A percentile compares a stretch with the other conserved stretches of the same genome.
Conservation (phyloP, 2,113 vertebrate genomes). For the Scolopax mira region DNA sequence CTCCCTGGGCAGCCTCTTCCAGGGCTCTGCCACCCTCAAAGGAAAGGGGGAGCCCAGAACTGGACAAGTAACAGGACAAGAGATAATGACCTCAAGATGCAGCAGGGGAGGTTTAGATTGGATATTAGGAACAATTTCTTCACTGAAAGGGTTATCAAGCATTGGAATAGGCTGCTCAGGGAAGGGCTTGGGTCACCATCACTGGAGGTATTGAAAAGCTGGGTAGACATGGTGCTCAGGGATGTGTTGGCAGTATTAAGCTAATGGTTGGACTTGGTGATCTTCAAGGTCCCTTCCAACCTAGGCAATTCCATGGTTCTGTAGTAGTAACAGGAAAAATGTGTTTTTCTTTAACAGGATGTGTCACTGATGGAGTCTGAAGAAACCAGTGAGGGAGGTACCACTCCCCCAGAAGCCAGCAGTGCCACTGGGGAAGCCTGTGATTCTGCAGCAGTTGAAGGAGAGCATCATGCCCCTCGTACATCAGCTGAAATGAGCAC, state of each 20-base stretch:
- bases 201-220: not conserved
- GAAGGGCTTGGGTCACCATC: not conserved
- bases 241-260: not conserved
- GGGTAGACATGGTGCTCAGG: not conserved
- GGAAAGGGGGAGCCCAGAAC: too few relatives aligned
- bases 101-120: not conserved
- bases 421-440: not conserved
- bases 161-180: not conserved
- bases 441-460: not conserved
- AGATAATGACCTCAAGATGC: not conserved
- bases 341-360: conserved; percentile 32
- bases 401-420: not conserved
- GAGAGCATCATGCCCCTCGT: not conserved
- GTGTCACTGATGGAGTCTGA: conserved; percentile 70
- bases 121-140: not conserved
- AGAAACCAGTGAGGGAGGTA: conserved; percentile 14
- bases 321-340: not conserved
- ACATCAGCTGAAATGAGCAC: conserved; percentile 7
- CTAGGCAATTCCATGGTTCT: not conserved
- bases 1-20: too few relatives aligned
- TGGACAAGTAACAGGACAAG: not conserved
- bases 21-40: too few relatives aligned
- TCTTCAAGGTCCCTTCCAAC: not conserved
- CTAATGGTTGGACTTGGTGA: not conserved
- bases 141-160: not conserved